phyloP scores from a whole-genome alignment of 2,888 invertebrate species.

The Antheraea yamamai region DNA sequence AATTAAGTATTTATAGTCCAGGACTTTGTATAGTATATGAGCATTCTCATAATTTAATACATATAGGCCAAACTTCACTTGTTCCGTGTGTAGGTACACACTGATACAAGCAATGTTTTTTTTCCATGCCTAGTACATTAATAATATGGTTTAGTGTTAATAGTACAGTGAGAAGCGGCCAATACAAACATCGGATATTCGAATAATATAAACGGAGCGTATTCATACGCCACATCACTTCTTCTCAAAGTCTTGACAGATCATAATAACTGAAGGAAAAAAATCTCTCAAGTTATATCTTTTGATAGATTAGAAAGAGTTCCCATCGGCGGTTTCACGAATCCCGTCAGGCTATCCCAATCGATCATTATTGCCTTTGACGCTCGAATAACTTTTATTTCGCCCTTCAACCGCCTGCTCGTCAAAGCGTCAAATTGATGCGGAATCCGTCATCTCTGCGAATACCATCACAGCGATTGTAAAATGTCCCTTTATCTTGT shows the following conservation, averaged over 20 bases:
- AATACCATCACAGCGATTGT: not conserved
- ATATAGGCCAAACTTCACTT: too few relatives aligned
- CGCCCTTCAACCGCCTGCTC: slow-evolving; percentile 47
- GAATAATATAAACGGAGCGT: not conserved
- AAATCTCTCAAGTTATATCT: slow-evolving; percentile 7
- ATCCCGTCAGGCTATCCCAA: slow-evolving; percentile 24
- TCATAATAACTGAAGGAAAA: not conserved
- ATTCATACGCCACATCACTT: not conserved
- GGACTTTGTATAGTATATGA: too few relatives aligned
- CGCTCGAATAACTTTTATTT: slow-evolving; percentile 55
- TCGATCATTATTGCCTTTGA: slow-evolving; percentile 47
- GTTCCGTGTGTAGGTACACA: too few relatives aligned
- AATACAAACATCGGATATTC: not conserved
- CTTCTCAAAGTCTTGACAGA: not conserved
- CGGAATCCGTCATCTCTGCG: slow-evolving; percentile 28
- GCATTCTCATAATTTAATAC: too few relatives aligned
- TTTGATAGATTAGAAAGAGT: slow-evolving; percentile 18
- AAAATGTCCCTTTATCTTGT: not conserved
- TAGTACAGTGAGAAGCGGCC: not conserved
- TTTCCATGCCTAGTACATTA: too few relatives aligned
- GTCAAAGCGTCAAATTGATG: slow-evolving; percentile 54
- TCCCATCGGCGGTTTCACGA: not conserved
- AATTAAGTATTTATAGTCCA: too few relatives aligned
- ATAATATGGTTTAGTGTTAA: too few relatives aligned
- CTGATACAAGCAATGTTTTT: too few relatives aligned